phyloP scores from a whole-genome alignment of 2,113 vertebrate genomes.

The Sebastes schlegelii region DNA sequence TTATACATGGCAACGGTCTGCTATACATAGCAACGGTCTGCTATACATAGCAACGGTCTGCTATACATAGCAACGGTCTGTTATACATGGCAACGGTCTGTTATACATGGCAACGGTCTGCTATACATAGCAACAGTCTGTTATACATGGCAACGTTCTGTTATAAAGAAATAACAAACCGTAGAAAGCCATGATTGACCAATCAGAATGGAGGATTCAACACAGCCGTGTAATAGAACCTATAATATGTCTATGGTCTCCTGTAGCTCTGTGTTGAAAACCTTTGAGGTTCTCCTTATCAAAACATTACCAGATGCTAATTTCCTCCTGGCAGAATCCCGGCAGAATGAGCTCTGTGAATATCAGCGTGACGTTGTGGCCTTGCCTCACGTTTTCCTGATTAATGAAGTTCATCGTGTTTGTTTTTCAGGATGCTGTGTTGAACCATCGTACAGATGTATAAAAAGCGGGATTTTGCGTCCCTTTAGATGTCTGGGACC shows the following conservation, averaged over 20 bases:
- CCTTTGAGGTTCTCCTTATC: neutral
- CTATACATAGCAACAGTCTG: too few relatives aligned
- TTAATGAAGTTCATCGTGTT: neutral
- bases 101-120: too few relatives aligned
- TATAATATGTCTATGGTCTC: neutral
- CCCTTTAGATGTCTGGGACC: constrained; percentile 63
- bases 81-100: too few relatives aligned
- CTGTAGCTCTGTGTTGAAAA: neutral
- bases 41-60: too few relatives aligned
- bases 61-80: too few relatives aligned
- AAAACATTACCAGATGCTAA: neutral
- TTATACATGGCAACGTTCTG: too few relatives aligned
- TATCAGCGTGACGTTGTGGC: neutral
- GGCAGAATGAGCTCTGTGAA: neutral
- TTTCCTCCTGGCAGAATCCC: neutral
- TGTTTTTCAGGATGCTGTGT: constrained; percentile 76
- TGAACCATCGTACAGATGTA: constrained; percentile 32
- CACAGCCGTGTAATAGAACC: too few relatives aligned
- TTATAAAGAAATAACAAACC: too few relatives aligned
- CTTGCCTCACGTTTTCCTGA: neutral
- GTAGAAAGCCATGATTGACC: too few relatives aligned
- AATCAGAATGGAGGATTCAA: too few relatives aligned
- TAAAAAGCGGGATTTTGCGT: constrained; percentile 35
- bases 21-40: too few relatives aligned
- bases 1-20: too few relatives aligned